These are phyloP conservation scores for Fopius arisanus DNA, from an alignment of 1,140 invertebrate species.

Conservation along the genomic window DNA sequence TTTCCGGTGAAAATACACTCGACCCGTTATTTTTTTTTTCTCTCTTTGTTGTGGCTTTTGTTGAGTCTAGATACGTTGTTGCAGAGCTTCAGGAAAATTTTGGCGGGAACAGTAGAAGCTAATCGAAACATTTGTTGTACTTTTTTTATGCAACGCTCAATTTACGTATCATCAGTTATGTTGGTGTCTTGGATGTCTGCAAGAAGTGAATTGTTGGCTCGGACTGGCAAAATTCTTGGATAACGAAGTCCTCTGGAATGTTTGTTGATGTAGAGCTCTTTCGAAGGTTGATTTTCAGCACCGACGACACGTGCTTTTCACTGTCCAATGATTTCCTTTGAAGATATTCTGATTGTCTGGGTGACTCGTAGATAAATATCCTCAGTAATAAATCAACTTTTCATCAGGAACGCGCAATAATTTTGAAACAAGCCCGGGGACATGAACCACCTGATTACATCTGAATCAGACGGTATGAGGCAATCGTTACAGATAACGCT, in stretches of 20 bases:
- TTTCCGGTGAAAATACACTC: constrained; percentile 31
- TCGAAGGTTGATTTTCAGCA: no score
- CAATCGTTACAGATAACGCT: constrained; percentile 61
- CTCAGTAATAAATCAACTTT: neutral
- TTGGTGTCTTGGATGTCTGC: no score
- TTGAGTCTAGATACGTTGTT: neutral
- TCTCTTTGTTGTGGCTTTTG: neutral
- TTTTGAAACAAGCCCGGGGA: constrained; percentile 39
- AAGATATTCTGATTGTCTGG: no score
- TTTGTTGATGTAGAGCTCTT: no score
- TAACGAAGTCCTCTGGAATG: no score
- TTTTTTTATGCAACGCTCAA: no score
- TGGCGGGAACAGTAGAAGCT: neutral
- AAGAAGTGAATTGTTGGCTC: no score
- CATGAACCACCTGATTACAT: constrained; percentile 18
- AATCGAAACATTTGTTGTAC: neutral
- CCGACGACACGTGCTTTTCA: no score
- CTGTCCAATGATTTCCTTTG: no score
- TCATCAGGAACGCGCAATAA: constrained; percentile 38
- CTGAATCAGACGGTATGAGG: constrained; percentile 27
- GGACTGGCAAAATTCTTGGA: no score
- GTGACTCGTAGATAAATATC: neutral
- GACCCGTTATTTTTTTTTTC: neutral
- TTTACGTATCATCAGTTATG: no score
- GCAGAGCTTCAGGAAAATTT: neutral